These are phyloP conservation scores for Mimumesa dahlbomi DNA, from an alignment of 2,888 invertebrate genomes.

Conservation along the genomic window DNA sequence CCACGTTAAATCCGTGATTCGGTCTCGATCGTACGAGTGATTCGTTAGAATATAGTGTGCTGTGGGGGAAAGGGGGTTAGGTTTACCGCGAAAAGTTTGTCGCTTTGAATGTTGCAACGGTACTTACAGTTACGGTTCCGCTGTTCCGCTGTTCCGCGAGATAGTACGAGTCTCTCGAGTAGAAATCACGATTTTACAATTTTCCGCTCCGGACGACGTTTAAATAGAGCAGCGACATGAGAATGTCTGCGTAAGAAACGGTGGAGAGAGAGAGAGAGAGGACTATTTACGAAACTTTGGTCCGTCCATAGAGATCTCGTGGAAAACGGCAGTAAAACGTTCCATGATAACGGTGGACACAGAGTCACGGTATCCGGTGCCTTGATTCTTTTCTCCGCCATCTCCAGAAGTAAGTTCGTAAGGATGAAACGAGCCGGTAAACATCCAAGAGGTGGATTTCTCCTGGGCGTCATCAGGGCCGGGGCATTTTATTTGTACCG, in stretches of 20 bases:
- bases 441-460: conserved; percentile 58
- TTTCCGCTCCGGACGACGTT: too few relatives aligned
- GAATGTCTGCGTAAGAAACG: neutral
- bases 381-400: neutral
- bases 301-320: conserved; percentile 51
- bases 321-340: conserved; percentile 18
- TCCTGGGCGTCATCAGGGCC: conserved; percentile 58
- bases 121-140: too few relatives aligned
- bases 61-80: too few relatives aligned
- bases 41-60: conserved; percentile 19
- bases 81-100: too few relatives aligned
- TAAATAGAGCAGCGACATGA: neutral
- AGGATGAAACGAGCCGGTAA: conserved; percentile 58
- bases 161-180: neutral
- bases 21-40: conserved; percentile 5
- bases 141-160: too few relatives aligned
- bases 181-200: too few relatives aligned
- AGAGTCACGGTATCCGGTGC: conserved; percentile 21
- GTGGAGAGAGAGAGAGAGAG: too few relatives aligned
- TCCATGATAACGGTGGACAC: conserved; percentile 19
- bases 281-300: conserved; percentile 18
- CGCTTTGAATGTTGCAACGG: too few relatives aligned
- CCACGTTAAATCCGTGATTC: conserved; percentile 4
- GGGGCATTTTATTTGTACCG: conserved; percentile 63
- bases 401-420: conserved; percentile 12